These are phyloP conservation scores for Smutsia gigantea DNA, from an alignment of 2,797 vertebrate genomes.

Conservation along the genomic window DNA sequence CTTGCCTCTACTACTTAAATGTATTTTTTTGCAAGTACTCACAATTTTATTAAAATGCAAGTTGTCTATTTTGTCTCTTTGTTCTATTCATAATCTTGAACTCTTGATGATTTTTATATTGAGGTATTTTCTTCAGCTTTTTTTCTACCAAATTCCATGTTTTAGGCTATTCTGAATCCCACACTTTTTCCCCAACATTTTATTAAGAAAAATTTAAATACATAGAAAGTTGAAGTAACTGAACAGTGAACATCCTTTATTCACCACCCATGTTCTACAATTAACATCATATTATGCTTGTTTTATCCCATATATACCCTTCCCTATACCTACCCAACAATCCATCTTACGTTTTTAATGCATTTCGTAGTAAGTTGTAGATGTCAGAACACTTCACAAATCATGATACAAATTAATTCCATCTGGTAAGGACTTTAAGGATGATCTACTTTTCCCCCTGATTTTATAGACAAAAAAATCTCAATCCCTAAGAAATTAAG, in stretches of 20 bases:
- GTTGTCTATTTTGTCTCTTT: background rate
- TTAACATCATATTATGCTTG: background rate
- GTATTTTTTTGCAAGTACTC: background rate
- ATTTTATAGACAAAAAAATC: background rate
- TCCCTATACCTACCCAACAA: background rate
- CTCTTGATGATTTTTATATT: slow-evolving; percentile 16
- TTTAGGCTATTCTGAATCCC: background rate
- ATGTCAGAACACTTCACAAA: background rate
- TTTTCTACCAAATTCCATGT: background rate
- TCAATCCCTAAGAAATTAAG: background rate
- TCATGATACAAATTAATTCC: background rate
- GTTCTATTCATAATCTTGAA: slow-evolving; percentile 37
- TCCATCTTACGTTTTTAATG: background rate
- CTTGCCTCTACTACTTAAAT: background rate
- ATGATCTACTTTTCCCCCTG: background rate
- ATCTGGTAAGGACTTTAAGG: background rate
- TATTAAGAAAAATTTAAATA: slow-evolving; percentile 25
- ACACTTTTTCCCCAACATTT: background rate
- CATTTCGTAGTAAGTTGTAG: background rate
- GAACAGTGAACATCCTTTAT: background rate
- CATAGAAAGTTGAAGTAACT: background rate
- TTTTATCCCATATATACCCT: background rate
- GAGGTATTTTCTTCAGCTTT: slow-evolving; percentile 3
- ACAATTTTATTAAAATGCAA: background rate
- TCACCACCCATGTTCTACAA: background rate